Evolutionary conservation across 2,797 vertebrate species (phyloP).

Genomic region (Gymnothorax javanicus): DNA sequence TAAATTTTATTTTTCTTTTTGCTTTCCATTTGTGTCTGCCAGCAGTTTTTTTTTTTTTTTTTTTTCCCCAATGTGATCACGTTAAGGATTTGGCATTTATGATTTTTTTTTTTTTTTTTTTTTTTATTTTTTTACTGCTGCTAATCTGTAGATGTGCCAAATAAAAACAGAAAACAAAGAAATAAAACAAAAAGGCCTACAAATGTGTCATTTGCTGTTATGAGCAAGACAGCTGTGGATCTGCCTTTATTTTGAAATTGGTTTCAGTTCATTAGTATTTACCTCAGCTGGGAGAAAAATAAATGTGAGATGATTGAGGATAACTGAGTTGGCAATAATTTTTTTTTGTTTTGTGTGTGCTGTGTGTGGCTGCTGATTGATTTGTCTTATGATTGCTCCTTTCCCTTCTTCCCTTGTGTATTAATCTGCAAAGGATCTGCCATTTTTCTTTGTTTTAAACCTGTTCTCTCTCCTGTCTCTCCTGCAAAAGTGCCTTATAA

Average conservation of each 20-base stretch:
- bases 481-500: background rate
- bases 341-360: too few species aligned
- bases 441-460: background rate
- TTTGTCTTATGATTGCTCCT: too few species aligned
- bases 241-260: background rate
- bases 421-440: background rate
- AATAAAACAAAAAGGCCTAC: background rate
- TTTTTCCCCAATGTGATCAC: background rate
- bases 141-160: background rate
- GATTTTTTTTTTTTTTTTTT: background rate
- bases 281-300: too few species aligned
- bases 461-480: background rate
- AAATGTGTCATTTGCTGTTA: background rate
- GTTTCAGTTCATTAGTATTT: too few species aligned
- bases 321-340: too few species aligned
- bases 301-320: too few species aligned
- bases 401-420: background rate
- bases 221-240: background rate
- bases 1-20: background rate
- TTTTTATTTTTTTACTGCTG: background rate
- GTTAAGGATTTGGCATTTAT: background rate
- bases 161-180: too few species aligned
- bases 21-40: background rate
- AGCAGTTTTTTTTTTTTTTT: background rate
- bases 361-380: too few species aligned